Evolutionary conservation across 1,140 invertebrate species (phyloP), one percentile per base, ranked within the genome.

Genomic region (Procambarus virginalis): DNA sequence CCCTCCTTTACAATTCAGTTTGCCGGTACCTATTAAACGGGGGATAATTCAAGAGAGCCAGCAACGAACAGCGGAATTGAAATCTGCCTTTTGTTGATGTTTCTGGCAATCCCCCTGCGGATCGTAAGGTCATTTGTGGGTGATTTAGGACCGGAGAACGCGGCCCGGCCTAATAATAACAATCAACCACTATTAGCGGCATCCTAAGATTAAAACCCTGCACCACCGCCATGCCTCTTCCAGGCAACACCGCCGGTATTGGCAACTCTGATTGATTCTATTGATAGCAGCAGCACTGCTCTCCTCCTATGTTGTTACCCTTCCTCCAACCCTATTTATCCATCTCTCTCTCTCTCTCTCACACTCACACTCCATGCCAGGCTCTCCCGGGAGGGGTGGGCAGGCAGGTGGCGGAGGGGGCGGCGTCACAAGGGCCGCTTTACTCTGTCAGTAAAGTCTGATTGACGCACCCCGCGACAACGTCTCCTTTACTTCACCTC

Each of bases 251-350:
- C 10, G 49, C 79, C 0, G 58, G 79, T 9, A 81, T 60, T 81
- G 79, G 79, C 51, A 60, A 60, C 51, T 55, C 46, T 81, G 79
- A 81, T 81, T 81, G 79, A 81, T 20, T 81, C 79, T 81, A n/a
- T 81, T 81, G 82, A 84, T 68, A 84, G 58, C 6, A 22, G 48
- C 45, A 75, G 22, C 79, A 1, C 8, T 9, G 12, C 12, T 51
- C n/a, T 49, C 1, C 5, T 20, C 20, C 70, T 9, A 75, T 20
- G 9, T 20, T 20, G 8, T 51, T 20, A 75, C 20, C 1, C 20
- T 45, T 6, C 70, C 20, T 8, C 9, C 20, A n/a, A n/a, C n/a
- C n/a, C n/a, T n/a, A n/a, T n/a, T n/a, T n/a, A n/a, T n/a, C n/a
- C n/a, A n/a, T n/a, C n/a, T n/a, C n/a, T n/a, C n/a, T n/a, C n/a